Percentiles rank a stretch among this genome's conserved stretches.
Evolutionary conservation across 2,113 vertebrate species (phyloP).

Genomic region (Sapajus apella): DNA sequence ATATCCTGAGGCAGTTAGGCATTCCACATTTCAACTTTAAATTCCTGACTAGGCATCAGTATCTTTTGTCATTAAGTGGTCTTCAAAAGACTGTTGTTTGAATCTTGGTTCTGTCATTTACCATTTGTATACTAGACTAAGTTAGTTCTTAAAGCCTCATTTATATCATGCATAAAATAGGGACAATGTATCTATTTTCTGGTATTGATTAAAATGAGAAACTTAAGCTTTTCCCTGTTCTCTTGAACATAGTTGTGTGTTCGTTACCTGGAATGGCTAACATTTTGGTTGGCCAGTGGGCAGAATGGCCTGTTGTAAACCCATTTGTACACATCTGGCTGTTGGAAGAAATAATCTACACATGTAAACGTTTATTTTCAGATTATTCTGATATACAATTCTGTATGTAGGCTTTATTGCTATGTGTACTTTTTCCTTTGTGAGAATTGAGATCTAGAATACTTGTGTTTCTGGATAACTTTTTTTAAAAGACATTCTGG

Average conservation of each 20-base stretch:
- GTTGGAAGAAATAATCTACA: not conserved
- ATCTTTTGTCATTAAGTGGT: not conserved
- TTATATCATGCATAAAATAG: not conserved
- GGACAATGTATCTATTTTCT: not conserved
- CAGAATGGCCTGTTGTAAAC: not conserved
- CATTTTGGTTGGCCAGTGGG: not conserved
- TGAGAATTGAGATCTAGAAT: not conserved
- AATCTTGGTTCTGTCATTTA: not conserved
- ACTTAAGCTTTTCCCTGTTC: not conserved
- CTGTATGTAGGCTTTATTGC: not conserved
- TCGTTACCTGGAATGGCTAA: not conserved
- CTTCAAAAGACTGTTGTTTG: not conserved
- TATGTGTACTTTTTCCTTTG: not conserved
- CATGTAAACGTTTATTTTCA: not conserved
- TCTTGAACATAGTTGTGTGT: not conserved
- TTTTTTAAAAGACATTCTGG: not conserved
- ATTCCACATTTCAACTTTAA: not conserved
- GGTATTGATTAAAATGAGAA: constrained; percentile 10
- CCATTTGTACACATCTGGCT: not conserved
- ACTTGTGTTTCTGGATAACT: not conserved
- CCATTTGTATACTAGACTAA: not conserved
- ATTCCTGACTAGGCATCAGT: not conserved
- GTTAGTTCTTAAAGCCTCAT: not conserved
- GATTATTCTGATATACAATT: not conserved
- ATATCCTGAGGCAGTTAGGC: not conserved